phyloP scores from a whole-genome alignment of 2,113 vertebrate species.

The Anas platyrhynchos region DNA sequence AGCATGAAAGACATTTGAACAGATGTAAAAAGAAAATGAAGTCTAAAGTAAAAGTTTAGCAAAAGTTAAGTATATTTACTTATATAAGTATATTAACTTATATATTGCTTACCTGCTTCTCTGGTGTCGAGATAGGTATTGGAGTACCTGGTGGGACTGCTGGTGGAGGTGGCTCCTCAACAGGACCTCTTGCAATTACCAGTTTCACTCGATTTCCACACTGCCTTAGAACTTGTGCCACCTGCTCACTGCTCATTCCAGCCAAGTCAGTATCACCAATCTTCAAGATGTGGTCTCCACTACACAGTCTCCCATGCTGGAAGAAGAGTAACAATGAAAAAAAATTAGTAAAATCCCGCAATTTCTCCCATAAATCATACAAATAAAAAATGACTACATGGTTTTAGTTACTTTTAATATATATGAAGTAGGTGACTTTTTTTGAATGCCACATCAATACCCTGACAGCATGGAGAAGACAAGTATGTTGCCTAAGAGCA shows the following conservation, averaged over 20 bases:
- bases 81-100: no score
- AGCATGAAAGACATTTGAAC: not conserved
- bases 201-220: constrained; percentile 91
- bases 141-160: constrained; percentile 74
- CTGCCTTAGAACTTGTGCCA: constrained; percentile 92
- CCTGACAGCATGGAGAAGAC: not conserved
- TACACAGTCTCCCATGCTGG: constrained; percentile 89
- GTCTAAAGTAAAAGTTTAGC: not conserved
- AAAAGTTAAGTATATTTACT: not conserved
- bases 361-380: not conserved
- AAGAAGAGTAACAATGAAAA: not conserved
- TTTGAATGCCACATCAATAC: not conserved
- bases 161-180: constrained; percentile 77
- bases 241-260: constrained; percentile 95
- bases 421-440: not conserved
- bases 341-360: not conserved
- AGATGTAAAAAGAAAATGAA: not conserved
- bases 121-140: constrained; percentile 66
- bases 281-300: constrained; percentile 93
- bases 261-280: constrained; percentile 91
- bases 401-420: not conserved
- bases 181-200: constrained; percentile 87
- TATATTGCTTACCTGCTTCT: constrained; percentile 78
- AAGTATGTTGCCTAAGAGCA: not conserved
- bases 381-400: not conserved